Evolutionary conservation across 2,888 invertebrate species (phyloP), one percentile per base, ranked within the genome.

Genomic region (Melinaea menophilus): DNA sequence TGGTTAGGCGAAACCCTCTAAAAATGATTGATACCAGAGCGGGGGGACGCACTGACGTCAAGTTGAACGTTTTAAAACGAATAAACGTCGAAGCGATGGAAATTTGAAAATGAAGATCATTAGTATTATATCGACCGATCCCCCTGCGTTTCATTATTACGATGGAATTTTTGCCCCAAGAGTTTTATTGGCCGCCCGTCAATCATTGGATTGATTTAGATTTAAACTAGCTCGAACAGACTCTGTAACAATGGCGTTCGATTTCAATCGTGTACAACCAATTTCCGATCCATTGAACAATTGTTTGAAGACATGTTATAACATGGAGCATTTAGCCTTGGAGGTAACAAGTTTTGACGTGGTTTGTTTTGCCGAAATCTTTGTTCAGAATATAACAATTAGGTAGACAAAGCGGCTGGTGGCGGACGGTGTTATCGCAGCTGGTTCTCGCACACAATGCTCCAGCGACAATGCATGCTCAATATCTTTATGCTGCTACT

Each of bases 1-100:
- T 84, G 88, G 89, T 88, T 88, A 88, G 88, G 84, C 85, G 90
- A 91, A 91, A 85, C 91, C 90, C 90, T 89, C 91, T 86, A 90
- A 90, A 88, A 88, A 91, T 91, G 91, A 91, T 91, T 91, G 91
- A 91, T 91, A 91, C 88, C 82, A 72, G 74, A 75, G 75, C 77
- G 73, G 72, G 78, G 80, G 81, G 85, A 82, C 79, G 79, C 77
- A 81, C 78, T 76, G 78, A 75, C 79, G 77, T 48, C 80, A 75
- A 70, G 66, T 71, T 74, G 73, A 80, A 76, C 74, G 75, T 81
- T 90, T 88, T 88, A 90, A 90, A 90, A 86, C 85, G 88, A 87
- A 90, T 89, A 87, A 89, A 90, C 86, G 86, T 89, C 88, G 84
- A 89, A 82, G 76, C 77, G 75, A 79, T 82, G 80, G 74, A 80